Conservation (phyloP, 2,888 invertebrate species). For the Sepiola atlantica region DNA sequence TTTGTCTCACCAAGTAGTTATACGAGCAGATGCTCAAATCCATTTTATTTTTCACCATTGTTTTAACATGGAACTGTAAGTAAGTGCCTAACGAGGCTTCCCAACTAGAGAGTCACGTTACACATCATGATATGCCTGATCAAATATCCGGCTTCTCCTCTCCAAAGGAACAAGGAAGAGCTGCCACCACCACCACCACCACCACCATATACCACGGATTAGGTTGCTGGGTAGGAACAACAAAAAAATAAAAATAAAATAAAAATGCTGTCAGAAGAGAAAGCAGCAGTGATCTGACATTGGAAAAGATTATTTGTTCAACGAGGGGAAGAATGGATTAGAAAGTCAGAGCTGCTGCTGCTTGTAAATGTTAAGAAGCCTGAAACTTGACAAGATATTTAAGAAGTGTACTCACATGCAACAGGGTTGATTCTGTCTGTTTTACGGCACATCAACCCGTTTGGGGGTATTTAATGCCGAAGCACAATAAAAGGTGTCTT, state of each 20-base stretch:
- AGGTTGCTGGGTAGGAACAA: neutral
- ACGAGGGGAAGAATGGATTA: neutral
- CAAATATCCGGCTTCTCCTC: neutral
- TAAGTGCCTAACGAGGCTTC: neutral
- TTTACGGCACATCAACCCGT: too few relatives aligned
- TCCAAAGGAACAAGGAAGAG: neutral
- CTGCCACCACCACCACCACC: too few relatives aligned
- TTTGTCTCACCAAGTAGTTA: neutral
- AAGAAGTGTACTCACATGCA: neutral
- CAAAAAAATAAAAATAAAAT: neutral
- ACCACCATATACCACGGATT: neutral
- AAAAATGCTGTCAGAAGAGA: neutral
- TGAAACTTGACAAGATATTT: neutral
- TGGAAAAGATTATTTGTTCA: neutral
- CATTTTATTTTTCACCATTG: neutral
- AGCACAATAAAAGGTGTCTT: too few relatives aligned
- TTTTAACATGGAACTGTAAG: constrained; percentile 6
- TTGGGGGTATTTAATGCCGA: too few relatives aligned
- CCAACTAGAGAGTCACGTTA: neutral
- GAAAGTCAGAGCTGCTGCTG: neutral
- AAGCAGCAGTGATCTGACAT: neutral
- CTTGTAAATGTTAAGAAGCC: neutral
- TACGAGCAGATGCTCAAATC: too few relatives aligned
- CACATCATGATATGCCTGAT: neutral
- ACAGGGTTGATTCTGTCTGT: too few relatives aligned